Evolutionary conservation across 2,797 vertebrate species (phyloP).

Genomic region (Tenualosa ilisha): DNA sequence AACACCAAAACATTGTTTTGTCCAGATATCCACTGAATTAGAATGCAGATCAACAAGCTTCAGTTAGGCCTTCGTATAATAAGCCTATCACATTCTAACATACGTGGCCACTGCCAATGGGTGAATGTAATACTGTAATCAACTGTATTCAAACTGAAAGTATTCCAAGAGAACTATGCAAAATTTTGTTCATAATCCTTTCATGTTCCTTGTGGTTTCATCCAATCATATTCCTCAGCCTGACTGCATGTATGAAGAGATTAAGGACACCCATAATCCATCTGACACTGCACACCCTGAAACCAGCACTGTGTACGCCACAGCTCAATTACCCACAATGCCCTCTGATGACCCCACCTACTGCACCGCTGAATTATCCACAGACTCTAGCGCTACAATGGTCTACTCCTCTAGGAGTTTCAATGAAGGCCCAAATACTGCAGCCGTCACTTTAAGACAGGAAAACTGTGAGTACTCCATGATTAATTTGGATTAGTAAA

Average conservation of each 20-base stretch:
- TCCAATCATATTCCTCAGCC: neutral
- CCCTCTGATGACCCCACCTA: neutral
- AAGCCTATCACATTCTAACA: too few species aligned
- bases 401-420: neutral
- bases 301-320: neutral
- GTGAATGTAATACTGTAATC: too few species aligned
- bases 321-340: neutral
- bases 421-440: neutral
- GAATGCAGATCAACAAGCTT: too few species aligned
- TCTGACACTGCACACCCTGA: neutral
- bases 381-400: neutral
- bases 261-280: neutral
- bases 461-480: neutral
- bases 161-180: too few species aligned
- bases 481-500: neutral
- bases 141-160: too few species aligned
- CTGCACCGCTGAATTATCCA: neutral
- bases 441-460: neutral
- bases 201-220: neutral
- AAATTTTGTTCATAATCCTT: too few species aligned
- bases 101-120: too few species aligned
- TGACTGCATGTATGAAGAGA: neutral
- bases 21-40: too few species aligned
- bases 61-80: too few species aligned
- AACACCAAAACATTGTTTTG: too few species aligned